Evolutionary conservation across 1,140 invertebrate genomes (phyloP), one percentile per base, ranked within the genome.

Genomic region (Babylonia areolata): DNA sequence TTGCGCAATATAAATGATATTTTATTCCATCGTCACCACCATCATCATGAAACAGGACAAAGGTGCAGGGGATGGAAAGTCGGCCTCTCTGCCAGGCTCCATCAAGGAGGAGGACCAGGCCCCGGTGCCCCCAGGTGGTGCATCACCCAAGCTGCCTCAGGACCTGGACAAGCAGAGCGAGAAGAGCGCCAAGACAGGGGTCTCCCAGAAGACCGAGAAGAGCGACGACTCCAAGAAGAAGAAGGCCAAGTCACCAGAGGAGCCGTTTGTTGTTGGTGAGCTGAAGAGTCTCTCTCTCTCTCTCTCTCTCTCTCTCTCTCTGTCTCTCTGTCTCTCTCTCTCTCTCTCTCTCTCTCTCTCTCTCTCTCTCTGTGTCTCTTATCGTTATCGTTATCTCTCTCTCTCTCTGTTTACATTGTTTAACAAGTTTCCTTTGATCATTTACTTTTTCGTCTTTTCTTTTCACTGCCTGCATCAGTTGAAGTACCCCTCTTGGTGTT

Each of bases 211-310:
- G 46, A 83, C 51, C 0, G 84, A 88, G 23, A 40, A 77, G 20
- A 81, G 64, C 20, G 89, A 88, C n/a, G 78, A 69, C 51, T 73
- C 64, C 20, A 89, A 87, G 77, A 88, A 86, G 78, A 85, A 78
- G 46, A 87, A 87, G 80, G 79, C 83, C 40, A 79, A 84, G 81
- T 35, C 84, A 20, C 12, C 69, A 20, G 81, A 86, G 82, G 85
- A 88, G 51, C 87, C 87, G 31, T 89, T 89, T 86, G 87, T 88
- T 77, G 86, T 88, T 9, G 89, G 89, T 89, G 54, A 85, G 87
- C 42, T 5, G 64, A 42, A 28, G 15, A 20, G 33, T 20, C 37
- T 37, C 12, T 54, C 9, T 51, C 9, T 51, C 17, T 17, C 46
- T 17, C 46, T 51, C 46, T 33, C 35, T 5, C 51, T 37, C 64